Conservation (phyloP, 2,113 vertebrate species). For the Tachysurus fulvidraco region DNA sequence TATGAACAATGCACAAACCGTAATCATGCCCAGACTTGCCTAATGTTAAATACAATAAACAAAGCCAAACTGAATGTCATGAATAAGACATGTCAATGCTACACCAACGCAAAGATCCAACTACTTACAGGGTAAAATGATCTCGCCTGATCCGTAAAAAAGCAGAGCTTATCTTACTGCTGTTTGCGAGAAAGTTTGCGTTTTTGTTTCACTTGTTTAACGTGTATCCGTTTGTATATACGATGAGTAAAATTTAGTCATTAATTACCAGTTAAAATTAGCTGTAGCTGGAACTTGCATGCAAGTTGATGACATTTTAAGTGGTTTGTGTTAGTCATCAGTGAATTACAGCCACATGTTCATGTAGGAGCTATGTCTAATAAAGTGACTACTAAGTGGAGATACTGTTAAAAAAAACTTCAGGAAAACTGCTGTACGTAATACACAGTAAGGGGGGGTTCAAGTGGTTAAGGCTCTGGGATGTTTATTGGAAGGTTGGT, state of each 20-base stretch:
- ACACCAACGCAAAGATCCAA: neutral
- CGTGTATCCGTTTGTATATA: neutral
- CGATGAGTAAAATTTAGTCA: neutral
- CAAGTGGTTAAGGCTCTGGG: no score
- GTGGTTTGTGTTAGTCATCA: neutral
- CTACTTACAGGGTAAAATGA: neutral
- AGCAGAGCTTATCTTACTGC: neutral
- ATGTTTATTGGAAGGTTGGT: no score
- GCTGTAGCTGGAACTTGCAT: conserved; percentile 28
- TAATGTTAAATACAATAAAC: conserved; percentile 25
- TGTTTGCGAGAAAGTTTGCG: neutral
- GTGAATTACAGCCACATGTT: conserved; percentile 11
- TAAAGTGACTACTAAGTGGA: neutral
- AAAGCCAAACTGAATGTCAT: conserved; percentile 4
- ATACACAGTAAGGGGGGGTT: neutral
- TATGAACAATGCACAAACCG: conserved; percentile 1
- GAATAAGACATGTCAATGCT: neutral
- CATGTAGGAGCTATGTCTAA: neutral
- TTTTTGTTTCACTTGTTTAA: neutral
- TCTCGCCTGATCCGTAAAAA: neutral
- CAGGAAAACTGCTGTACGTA: neutral
- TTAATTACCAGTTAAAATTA: neutral
- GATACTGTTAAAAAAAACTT: neutral
- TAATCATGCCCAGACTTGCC: conserved; percentile 11
- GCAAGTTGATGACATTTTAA: conserved; percentile 34